Percentiles rank a stretch among this genome's conserved stretches.
Conservation (phyloP, 2,888 invertebrate species). For the Xiphydria camelus region DNA sequence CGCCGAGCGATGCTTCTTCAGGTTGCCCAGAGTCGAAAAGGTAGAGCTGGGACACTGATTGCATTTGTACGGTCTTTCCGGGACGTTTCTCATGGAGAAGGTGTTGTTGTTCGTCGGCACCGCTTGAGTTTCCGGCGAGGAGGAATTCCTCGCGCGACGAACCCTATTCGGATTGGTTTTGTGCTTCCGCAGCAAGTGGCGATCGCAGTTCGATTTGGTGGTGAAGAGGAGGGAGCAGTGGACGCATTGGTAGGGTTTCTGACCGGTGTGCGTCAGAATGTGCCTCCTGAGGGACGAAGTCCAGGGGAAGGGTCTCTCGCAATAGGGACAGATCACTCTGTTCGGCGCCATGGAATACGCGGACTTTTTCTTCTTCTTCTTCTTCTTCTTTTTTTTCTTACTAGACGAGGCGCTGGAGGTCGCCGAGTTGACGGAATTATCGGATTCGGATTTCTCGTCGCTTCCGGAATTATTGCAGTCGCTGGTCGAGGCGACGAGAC, state of each 20-base stretch:
- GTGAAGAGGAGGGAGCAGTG: constrained; percentile 93
- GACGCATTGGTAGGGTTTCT: constrained; percentile 94
- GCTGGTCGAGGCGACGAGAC: constrained; percentile 79
- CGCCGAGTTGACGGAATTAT: constrained; percentile 61
- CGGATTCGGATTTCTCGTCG: constrained; percentile 77
- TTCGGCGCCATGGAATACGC: constrained; percentile 95
- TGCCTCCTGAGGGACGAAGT: constrained; percentile 93
- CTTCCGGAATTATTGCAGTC: constrained; percentile 84
- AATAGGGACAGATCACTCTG: constrained; percentile 90
- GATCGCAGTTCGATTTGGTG: constrained; percentile 96
- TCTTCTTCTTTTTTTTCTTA: constrained; percentile 41
- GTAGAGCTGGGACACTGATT: constrained; percentile 81
- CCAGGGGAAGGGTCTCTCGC: constrained; percentile 95
- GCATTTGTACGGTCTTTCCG: constrained; percentile 79
- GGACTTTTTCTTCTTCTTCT: constrained; percentile 78
- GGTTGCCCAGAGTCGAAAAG: constrained; percentile 77
- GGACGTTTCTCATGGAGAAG: constrained; percentile 68
- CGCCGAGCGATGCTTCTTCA: constrained; percentile 76
- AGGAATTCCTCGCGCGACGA: constrained; percentile 40
- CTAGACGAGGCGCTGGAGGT: constrained; percentile 45
- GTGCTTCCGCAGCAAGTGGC: constrained; percentile 89
- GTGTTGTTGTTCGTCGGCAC: constrained; percentile 56
- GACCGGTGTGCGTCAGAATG: constrained; percentile 92
- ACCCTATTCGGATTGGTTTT: constrained; percentile 60
- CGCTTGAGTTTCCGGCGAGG: constrained; percentile 59